phyloP scores from a whole-genome alignment of 37 sponge, comb jelly and placozoan species.

The Eunapius fragilis region DNA sequence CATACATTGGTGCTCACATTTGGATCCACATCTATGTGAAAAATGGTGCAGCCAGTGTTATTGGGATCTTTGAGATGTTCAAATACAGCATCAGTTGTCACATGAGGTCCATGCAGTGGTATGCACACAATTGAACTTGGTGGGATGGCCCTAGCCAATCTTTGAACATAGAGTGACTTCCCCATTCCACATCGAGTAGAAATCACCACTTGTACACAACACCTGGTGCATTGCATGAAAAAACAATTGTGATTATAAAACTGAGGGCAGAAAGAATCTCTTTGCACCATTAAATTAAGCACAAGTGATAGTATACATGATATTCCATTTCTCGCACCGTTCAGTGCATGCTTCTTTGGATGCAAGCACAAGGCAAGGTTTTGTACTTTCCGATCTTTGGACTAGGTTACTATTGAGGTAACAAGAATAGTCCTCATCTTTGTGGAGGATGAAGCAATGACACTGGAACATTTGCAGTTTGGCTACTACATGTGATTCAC shows the following conservation, averaged over 20 bases:
- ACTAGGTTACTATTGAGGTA: conserved; percentile 17
- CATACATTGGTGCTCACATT: conserved; percentile 8
- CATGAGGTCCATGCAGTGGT: conserved; percentile 70
- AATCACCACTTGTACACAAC: conserved; percentile 38
- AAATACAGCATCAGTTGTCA: conserved; percentile 50
- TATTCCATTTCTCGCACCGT: too few relatives aligned
- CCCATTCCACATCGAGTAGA: conserved; percentile 79
- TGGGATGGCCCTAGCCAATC: conserved; percentile 36
- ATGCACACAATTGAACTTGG: conserved; percentile 5
- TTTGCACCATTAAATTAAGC: too few relatives aligned
- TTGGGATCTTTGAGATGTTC: neutral
- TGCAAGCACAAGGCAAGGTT: too few relatives aligned
- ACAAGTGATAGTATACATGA: too few relatives aligned
- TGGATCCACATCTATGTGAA: conserved; percentile 61
- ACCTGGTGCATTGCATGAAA: too few relatives aligned
- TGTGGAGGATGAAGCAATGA: neutral
- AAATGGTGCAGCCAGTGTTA: conserved; percentile 6
- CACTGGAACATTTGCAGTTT: conserved; percentile 32
- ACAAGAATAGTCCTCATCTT: neutral
- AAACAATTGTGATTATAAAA: too few relatives aligned
- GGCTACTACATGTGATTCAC: conserved; percentile 50
- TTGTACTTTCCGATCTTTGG: too few relatives aligned
- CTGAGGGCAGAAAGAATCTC: too few relatives aligned
- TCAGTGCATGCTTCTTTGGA: too few relatives aligned
- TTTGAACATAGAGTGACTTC: conserved; percentile 64